Conservation (phyloP, 2,797 vertebrate genomes). For the Onychomys arenicola region DNA sequence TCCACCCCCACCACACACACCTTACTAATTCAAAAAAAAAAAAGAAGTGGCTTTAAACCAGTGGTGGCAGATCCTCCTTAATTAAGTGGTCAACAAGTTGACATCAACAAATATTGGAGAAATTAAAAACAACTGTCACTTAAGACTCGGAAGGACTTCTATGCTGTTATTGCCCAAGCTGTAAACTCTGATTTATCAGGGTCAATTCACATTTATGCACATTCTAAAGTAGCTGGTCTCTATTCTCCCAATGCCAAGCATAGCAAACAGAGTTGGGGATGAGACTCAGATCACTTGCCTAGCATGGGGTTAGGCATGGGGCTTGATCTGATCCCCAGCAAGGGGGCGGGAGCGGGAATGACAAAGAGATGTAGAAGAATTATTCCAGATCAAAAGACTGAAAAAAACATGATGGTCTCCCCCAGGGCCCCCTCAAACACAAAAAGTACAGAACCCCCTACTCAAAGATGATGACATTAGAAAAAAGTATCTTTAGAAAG, state of each 20-base stretch:
- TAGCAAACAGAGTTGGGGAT: neutral
- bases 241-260: neutral
- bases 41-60: neutral
- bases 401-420: neutral
- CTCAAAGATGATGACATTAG: neutral
- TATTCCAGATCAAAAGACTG: neutral
- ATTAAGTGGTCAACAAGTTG: neutral
- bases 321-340: too few relatives aligned
- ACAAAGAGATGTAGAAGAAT: neutral
- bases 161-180: neutral
- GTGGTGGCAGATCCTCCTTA: neutral
- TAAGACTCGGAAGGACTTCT: neutral
- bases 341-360: too few relatives aligned
- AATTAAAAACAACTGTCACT: neutral
- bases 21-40: neutral
- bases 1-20: too few relatives aligned
- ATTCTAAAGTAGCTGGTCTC: neutral
- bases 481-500: neutral
- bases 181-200: neutral
- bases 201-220: neutral
- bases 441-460: neutral
- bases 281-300: neutral
- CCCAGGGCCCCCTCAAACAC: neutral
- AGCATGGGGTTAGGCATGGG: neutral
- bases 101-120: neutral